Evolutionary conservation across 2,113 vertebrate species (phyloP).

Genomic region (Herpetotheres cachinnans): DNA sequence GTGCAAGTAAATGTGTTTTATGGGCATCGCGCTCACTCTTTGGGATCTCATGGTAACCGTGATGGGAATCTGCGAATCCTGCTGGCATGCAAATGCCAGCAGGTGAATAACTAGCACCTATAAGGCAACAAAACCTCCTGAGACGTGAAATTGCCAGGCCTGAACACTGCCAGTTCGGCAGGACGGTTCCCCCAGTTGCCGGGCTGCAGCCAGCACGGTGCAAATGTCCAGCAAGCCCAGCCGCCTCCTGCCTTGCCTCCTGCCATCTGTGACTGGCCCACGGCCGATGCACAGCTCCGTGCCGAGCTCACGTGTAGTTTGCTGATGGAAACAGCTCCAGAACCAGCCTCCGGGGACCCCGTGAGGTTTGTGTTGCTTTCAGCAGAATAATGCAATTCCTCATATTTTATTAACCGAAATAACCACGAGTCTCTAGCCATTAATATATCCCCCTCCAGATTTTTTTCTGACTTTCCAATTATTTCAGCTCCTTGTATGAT

Average conservation of each 20-base stretch:
- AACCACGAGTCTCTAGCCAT: slow-evolving; percentile 56
- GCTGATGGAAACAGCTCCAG: slow-evolving; percentile 46
- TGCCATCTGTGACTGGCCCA: rapidly evolving
- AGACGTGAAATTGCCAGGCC: rapidly evolving
- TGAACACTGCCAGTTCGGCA: neutral
- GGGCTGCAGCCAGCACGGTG: rapidly evolving
- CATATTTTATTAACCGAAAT: slow-evolving; percentile 75
- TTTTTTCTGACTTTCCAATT: slow-evolving; percentile 56
- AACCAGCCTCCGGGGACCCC: slow-evolving; percentile 23
- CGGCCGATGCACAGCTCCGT: rapidly evolving
- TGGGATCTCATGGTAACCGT: neutral
- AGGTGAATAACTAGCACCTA: neutral
- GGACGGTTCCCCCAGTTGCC: neutral
- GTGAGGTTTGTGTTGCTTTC: slow-evolving; percentile 17
- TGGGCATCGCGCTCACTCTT: rapidly evolving
- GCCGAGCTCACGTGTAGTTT: neutral
- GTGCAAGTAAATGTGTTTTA: neutral
- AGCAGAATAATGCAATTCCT: slow-evolving; percentile 65
- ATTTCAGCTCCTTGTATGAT: slow-evolving; percentile 45
- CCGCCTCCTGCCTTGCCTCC: neutral
- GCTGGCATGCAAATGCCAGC: rapidly evolving
- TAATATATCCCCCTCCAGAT: slow-evolving; percentile 61
- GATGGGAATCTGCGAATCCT: neutral
- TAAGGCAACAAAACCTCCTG: neutral
- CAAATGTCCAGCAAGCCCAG: rapidly evolving